Conservation (phyloP, 1,140 invertebrate species). For the Protaetia brevitarsis region DNA sequence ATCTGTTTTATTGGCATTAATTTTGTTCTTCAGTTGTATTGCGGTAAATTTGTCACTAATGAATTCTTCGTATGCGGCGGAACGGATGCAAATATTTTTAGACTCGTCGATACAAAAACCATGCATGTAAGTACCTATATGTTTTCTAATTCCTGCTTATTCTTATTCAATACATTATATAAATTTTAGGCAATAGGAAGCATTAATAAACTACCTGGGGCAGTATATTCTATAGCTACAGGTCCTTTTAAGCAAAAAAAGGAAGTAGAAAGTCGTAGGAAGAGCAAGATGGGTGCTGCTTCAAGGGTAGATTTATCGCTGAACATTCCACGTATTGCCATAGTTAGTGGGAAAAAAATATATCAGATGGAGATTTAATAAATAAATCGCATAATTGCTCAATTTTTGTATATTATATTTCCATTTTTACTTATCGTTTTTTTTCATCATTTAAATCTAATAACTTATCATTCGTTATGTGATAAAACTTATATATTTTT, state of each 20-base stretch:
- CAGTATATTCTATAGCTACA: conserved; percentile 38
- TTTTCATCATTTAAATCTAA: too few species aligned
- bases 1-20: conserved; percentile 22
- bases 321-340: conserved; percentile 33
- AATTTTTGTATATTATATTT: not conserved
- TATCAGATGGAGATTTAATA: conserved; percentile 37
- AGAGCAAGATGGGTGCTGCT: not conserved
- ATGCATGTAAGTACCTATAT: conserved; percentile 51
- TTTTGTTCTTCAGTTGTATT: conserved; percentile 52
- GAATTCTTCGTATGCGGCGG: conserved; percentile 58
- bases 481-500: conserved; percentile 21
- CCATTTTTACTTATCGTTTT: too few species aligned
- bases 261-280: not conserved
- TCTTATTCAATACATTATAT: not conserved
- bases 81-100: conserved; percentile 55
- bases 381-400: conserved; percentile 15
- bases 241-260: conserved; percentile 33
- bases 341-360: conserved; percentile 35
- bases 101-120: conserved; percentile 58
- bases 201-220: conserved; percentile 36
- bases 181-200: conserved; percentile 33
- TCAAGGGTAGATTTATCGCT: not conserved
- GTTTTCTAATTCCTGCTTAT: not conserved
- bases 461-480: too few species aligned
- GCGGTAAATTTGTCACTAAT: conserved; percentile 56